Evolutionary conservation across 2,888 invertebrate genomes (phyloP).

Genomic region (Glyphotaelius pellucidus): DNA sequence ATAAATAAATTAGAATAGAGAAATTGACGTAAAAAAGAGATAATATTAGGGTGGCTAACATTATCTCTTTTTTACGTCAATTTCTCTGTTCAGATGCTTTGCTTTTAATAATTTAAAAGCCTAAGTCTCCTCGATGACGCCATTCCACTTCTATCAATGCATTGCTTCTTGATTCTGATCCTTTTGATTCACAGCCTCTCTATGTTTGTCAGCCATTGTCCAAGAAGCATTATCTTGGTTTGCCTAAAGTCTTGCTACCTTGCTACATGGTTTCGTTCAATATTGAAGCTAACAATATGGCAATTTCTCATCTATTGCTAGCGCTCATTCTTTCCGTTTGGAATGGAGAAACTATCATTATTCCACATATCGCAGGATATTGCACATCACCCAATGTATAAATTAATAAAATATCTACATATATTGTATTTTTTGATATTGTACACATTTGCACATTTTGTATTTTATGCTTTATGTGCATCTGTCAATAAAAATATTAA

Average conservation of each 20-base stretch:
- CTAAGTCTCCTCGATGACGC: neutral
- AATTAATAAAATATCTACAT: neutral
- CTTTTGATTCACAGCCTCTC: neutral
- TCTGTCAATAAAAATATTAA: neutral
- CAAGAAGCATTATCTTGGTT: neutral
- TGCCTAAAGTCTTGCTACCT: neutral
- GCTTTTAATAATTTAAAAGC: neutral
- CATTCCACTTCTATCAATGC: neutral
- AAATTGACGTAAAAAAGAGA: too few species aligned
- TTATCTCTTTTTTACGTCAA: too few species aligned
- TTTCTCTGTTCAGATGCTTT: neutral
- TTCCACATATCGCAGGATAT: conserved; percentile 6
- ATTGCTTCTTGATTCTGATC: neutral
- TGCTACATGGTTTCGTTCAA: neutral
- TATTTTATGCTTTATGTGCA: neutral
- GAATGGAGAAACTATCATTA: neutral
- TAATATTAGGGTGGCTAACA: too few species aligned
- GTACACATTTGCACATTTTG: conserved; percentile 13
- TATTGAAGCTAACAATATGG: neutral
- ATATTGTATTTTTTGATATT: conserved; percentile 28
- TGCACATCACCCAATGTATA: neutral
- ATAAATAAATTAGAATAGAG: too few species aligned
- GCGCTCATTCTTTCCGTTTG: neutral
- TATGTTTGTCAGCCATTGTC: neutral
- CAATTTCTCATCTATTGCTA: neutral